These are phyloP conservation scores for Lutjanus campechanus DNA, from an alignment of 2,797 vertebrate species.

Conservation along the genomic window DNA sequence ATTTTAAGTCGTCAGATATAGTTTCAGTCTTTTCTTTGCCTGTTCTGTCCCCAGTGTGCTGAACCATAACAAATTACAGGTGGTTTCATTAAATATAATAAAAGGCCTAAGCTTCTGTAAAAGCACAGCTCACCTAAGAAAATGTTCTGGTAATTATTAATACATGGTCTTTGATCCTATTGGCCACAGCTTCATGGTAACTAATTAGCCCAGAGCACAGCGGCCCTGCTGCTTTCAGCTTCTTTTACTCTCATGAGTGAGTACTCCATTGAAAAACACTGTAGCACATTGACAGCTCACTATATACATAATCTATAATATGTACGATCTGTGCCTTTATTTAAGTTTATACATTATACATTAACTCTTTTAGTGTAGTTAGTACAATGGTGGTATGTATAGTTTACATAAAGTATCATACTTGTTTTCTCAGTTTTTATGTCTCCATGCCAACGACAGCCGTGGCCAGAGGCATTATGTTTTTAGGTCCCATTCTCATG, in stretches of 20 bases:
- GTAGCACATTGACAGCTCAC: background rate
- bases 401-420: too few relatives aligned
- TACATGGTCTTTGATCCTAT: slow-evolving; percentile 11
- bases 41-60: background rate
- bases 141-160: slow-evolving; percentile 27
- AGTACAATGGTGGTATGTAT: background rate
- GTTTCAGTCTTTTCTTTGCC: background rate
- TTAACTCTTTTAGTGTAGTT: background rate
- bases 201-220: slow-evolving; percentile 45
- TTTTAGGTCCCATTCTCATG: too few relatives aligned
- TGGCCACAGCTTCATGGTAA: slow-evolving; percentile 4
- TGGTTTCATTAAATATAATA: background rate
- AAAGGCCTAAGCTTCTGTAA: slow-evolving; percentile 18
- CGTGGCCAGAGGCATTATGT: too few relatives aligned
- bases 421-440: background rate
- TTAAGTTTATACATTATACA: background rate
- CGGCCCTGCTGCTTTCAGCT: slow-evolving; percentile 23
- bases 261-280: background rate
- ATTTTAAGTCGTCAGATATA: background rate
- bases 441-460: too few relatives aligned
- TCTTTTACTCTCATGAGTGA: background rate
- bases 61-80: background rate
- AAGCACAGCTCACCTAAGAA: slow-evolving; percentile 13
- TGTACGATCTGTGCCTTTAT: too few relatives aligned
- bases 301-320: too few relatives aligned